phyloP scores from a whole-genome alignment of 2,888 invertebrate genomes.

The Zhengitettix transpicula region DNA sequence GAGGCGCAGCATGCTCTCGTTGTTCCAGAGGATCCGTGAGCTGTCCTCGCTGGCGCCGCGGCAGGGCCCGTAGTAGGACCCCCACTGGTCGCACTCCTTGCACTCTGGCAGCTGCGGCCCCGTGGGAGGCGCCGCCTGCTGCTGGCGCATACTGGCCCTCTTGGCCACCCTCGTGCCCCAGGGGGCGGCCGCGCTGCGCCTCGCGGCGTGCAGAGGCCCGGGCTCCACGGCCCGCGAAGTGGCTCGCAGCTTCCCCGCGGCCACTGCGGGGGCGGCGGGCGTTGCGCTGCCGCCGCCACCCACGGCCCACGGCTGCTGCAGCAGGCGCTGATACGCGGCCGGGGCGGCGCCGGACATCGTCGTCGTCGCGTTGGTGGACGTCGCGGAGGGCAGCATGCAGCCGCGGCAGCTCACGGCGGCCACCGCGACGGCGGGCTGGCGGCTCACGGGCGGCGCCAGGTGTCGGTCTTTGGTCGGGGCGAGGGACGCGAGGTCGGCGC shows the following conservation, averaged over 20 bases:
- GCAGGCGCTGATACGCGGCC: constrained; percentile 5
- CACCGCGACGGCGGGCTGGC: not conserved
- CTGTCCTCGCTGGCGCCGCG: constrained; percentile 12
- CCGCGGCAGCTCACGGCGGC: not conserved
- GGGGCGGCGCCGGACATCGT: not conserved
- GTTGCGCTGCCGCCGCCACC: constrained; percentile 7
- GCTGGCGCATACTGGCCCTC: not conserved
- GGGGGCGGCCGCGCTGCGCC: constrained; percentile 16
- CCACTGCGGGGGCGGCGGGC: constrained; percentile 3
- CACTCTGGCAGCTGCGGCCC: not conserved
- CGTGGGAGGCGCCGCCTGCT: constrained; percentile 10
- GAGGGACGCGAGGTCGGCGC: not conserved
- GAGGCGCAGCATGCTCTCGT: constrained; percentile 16
- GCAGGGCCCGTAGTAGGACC: constrained; percentile 7
- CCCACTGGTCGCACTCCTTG: constrained; percentile 5
- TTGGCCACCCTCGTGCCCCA: constrained; percentile 8
- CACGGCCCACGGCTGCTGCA: constrained; percentile 11
- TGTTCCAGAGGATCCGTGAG: constrained; percentile 16
- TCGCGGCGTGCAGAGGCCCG: constrained; percentile 18
- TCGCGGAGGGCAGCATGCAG: not conserved
- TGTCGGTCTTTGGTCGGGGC: not conserved
- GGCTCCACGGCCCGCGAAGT: constrained; percentile 16
- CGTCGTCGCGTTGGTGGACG: not conserved
- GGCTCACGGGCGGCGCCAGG: not conserved
- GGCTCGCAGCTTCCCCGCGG: constrained; percentile 3